Base-by-base conservation (phyloP, 1,140 invertebrate genomes). In the Camponotus floridanus region DNA sequence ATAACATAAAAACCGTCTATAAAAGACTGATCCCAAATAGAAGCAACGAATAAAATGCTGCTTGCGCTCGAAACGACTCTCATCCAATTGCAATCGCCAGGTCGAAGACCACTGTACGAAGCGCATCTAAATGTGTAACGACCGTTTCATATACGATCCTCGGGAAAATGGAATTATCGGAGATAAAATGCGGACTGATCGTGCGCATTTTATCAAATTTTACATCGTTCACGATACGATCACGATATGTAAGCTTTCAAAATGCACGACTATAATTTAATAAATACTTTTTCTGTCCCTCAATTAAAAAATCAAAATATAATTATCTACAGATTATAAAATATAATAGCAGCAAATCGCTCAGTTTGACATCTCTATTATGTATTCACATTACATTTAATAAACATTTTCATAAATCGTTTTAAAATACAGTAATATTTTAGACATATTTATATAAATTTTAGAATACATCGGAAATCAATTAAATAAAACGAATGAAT, bases 81-180 rank as follows among this genome's bases (percentile, higher is more conserved):
- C 15, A 45, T 79, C n/a, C 67, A 18, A 71, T 36, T 80, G 48
- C 21, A 80, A 81, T 81, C 61, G 59, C 36, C 7, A 51, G 68
- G 1, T 26, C 21, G 6, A 73, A 71, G 51, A 45, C 26, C 7
- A 73, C 61, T 81, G 36, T 36, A 61, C 39, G 26, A 42, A 4
- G 39, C 11, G 55, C 39, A 81, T 68, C 26, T 71, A 73, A 73
- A 81, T 81, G 18, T 81, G 13, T 45, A 81, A 81, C 26, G 65
- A 80, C 33, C 48, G 13, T 33, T 80, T 51, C 18, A 48, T 48
- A 13, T 3, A 59, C 31, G 31, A 80, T 81, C 36, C 4, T 3
- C 21, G 36, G 5, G 21, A 55, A 31, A 73, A 73, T 7, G 21
- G 33, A 51, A 70, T 51, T 42, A 21, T 59, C 1, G 7, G 21